A percentile compares a stretch with the other conserved stretches of the same genome.
These are phyloP conservation scores for Entomyzon cyanotis DNA, from an alignment of 2,113 vertebrate species.

Conservation along the genomic window DNA sequence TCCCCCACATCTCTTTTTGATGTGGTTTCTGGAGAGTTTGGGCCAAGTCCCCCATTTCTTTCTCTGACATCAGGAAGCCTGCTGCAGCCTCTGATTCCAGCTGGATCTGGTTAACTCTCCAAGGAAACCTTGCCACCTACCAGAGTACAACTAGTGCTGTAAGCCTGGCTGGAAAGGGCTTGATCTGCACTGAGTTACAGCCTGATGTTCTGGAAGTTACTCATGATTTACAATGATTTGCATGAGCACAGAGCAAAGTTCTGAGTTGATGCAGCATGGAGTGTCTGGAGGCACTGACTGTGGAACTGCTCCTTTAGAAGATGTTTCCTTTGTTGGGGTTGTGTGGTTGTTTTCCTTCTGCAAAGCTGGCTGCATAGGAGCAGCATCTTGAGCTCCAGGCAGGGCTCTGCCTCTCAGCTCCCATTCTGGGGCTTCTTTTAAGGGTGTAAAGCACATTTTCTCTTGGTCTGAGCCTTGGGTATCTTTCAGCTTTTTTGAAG, in stretches of 20 bases:
- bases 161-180: not conserved
- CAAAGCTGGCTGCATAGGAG: not conserved
- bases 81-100: conserved; percentile 70
- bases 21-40: conserved; percentile 81
- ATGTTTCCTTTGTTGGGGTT: not conserved
- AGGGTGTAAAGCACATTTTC: not conserved
- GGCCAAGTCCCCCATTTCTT: conserved; percentile 76
- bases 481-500: not conserved
- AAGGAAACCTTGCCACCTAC: conserved; percentile 54
- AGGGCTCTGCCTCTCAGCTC: not conserved
- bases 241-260: not conserved
- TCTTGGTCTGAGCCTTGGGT: not conserved
- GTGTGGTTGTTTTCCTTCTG: not conserved
- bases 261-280: not conserved
- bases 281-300: not conserved
- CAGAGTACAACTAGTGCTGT: not conserved
- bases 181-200: not conserved
- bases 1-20: conserved; percentile 76
- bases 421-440: not conserved
- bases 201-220: not conserved
- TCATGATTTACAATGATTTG: not conserved
- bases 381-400: not conserved
- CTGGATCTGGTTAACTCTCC: conserved; percentile 84
- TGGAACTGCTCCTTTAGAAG: not conserved
- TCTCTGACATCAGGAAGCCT: conserved; percentile 83